These are phyloP conservation scores for Phalacrocorax aristotelis DNA, from an alignment of 2,113 vertebrate genomes.

Conservation along the genomic window DNA sequence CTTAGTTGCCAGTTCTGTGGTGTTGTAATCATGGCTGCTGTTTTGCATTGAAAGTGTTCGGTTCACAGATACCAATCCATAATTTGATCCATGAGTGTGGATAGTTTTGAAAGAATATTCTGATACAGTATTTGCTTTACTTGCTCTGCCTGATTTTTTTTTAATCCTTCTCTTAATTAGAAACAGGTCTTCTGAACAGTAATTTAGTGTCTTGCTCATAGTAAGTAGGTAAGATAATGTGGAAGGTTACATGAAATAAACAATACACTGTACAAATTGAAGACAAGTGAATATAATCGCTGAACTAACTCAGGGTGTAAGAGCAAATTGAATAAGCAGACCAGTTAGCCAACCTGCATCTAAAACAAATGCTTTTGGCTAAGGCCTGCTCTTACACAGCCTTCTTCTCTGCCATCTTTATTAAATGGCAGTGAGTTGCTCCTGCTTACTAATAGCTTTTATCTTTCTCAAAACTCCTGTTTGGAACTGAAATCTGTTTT, in stretches of 20 bases:
- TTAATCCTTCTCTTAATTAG: not conserved
- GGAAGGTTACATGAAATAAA: not conserved
- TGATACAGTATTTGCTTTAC: not conserved
- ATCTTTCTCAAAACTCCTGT: not conserved
- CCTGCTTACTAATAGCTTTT: not conserved
- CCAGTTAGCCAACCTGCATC: not conserved
- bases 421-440: not conserved
- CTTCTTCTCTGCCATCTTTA: not conserved
- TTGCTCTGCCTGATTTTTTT: not conserved
- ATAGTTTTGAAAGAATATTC: not conserved
- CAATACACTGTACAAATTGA: not conserved
- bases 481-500: not conserved
- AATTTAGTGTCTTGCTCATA: not conserved
- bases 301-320: not conserved
- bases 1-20: not conserved
- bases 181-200: not conserved
- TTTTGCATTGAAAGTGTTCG: not conserved
- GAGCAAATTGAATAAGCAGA: not conserved
- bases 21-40: not conserved
- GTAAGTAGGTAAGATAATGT: not conserved
- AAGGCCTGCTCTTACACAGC: not conserved
- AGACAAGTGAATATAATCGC: not conserved
- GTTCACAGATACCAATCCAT: not conserved
- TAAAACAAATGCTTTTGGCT: not conserved
- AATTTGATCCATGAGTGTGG: not conserved